Percentiles rank a stretch among this genome's conserved stretches.
Conservation (phyloP, 1,140 invertebrate genomes). For the Akabosia matsudoensis region DNA sequence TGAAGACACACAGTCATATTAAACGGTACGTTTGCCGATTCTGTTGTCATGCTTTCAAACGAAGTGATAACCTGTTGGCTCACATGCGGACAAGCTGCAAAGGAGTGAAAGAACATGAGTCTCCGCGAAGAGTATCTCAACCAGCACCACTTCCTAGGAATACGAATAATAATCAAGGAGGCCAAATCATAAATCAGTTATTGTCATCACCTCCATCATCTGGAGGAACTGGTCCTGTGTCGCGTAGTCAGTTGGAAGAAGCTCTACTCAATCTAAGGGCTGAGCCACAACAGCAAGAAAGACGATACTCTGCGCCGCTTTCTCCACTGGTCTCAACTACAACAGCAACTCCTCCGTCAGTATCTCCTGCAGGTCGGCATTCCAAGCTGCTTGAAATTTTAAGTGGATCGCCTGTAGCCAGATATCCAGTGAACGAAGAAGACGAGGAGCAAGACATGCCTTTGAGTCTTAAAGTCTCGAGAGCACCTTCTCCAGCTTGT, state of each 20-base stretch:
- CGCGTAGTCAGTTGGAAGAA: slow-evolving; percentile 9
- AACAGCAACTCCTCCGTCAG: neutral
- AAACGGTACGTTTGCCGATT: slow-evolving; percentile 19
- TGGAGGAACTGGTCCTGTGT: neutral
- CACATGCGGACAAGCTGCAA: slow-evolving; percentile 31
- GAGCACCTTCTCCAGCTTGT: neutral
- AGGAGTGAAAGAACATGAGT: slow-evolving; percentile 3
- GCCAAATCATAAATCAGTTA: neutral
- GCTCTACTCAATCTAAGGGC: neutral
- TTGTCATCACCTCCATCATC: neutral
- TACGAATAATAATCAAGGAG: neutral
- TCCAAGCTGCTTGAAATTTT: slow-evolving; percentile 11
- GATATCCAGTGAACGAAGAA: neutral
- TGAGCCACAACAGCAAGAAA: neutral
- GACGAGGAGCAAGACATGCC: neutral
- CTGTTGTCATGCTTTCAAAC: slow-evolving; percentile 28
- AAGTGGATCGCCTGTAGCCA: neutral
- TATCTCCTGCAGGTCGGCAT: neutral
- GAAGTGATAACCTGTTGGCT: slow-evolving; percentile 29
- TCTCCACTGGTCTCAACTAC: slow-evolving; percentile 8
- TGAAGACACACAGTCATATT: slow-evolving; percentile 25
- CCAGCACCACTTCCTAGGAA: neutral
- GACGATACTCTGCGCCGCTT: neutral
- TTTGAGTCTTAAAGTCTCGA: neutral
- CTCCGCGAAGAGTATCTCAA: neutral